phyloP scores from a whole-genome alignment of 2,113 vertebrate species.

The Pseudonaja textilis region DNA sequence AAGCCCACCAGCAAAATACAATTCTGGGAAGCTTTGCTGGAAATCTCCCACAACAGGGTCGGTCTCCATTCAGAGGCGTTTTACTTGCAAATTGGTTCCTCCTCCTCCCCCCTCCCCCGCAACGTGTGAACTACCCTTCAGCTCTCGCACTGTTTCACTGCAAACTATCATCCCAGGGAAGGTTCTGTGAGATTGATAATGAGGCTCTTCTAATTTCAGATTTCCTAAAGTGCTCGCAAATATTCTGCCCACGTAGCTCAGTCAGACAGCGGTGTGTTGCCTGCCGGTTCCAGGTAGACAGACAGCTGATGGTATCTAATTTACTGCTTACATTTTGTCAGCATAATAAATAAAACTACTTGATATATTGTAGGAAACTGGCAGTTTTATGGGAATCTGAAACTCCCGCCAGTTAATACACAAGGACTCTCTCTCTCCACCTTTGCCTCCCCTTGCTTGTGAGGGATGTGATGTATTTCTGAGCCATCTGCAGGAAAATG shows the following conservation, averaged over 20 bases:
- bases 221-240: not conserved
- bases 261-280: not conserved
- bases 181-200: not conserved
- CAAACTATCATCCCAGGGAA: not conserved
- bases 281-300: not conserved
- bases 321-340: not conserved
- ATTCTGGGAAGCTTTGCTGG: constrained; percentile 26
- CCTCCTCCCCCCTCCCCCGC: not conserved
- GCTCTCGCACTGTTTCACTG: not conserved
- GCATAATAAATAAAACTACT: constrained; percentile 11
- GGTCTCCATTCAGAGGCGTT: constrained; percentile 13
- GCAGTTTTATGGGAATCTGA: not conserved
- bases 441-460: not conserved
- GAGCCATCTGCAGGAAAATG: constrained; percentile 48
- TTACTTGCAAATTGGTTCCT: constrained; percentile 28
- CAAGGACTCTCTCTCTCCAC: not conserved
- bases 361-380: not conserved
- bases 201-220: not conserved
- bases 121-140: not conserved
- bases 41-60: constrained; percentile 37
- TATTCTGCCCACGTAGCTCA: not conserved
- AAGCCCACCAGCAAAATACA: constrained; percentile 41
- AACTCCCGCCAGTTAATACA: constrained; percentile 2
- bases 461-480: constrained; percentile 45
- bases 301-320: not conserved